phyloP scores from a whole-genome alignment of 2,113 vertebrate genomes.

The Silurus asotus region DNA sequence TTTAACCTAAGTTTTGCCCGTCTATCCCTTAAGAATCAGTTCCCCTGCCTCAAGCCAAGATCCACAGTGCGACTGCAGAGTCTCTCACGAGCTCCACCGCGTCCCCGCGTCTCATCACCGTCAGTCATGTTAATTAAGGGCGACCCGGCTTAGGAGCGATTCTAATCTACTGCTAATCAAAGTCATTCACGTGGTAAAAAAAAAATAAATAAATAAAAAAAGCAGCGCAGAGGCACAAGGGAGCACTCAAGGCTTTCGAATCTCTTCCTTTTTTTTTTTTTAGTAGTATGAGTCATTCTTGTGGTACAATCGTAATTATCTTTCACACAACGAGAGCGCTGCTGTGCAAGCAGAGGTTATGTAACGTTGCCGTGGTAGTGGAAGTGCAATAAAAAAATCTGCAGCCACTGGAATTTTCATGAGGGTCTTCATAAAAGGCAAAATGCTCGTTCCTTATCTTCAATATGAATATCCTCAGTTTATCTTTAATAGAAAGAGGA shows the following conservation, averaged over 20 bases:
- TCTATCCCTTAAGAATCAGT: neutral
- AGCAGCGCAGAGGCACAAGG: neutral
- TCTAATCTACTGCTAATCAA: neutral
- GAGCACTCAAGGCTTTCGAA: neutral
- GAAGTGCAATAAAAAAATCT: neutral
- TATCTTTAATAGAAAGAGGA: neutral
- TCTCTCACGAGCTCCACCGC: neutral
- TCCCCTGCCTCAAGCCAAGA: neutral
- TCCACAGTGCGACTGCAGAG: neutral
- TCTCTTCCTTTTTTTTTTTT: constrained; percentile 9
- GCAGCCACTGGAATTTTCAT: neutral
- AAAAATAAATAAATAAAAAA: constrained; percentile 17
- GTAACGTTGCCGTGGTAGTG: neutral
- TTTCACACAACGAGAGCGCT: neutral
- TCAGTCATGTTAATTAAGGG: neutral
- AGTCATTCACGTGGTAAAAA: constrained; percentile 26
- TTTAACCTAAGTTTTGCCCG: neutral
- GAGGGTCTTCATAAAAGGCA: neutral
- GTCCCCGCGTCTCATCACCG: neutral
- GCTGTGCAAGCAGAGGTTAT: constrained; percentile 8
- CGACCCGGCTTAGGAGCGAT: neutral
- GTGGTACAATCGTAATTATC: constrained; percentile 3
- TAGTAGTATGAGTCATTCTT: neutral
- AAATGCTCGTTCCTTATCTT: neutral
- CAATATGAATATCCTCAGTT: neutral